Evolutionary conservation across 2,113 vertebrate genomes (phyloP).

Genomic region (Scomber japonicus): DNA sequence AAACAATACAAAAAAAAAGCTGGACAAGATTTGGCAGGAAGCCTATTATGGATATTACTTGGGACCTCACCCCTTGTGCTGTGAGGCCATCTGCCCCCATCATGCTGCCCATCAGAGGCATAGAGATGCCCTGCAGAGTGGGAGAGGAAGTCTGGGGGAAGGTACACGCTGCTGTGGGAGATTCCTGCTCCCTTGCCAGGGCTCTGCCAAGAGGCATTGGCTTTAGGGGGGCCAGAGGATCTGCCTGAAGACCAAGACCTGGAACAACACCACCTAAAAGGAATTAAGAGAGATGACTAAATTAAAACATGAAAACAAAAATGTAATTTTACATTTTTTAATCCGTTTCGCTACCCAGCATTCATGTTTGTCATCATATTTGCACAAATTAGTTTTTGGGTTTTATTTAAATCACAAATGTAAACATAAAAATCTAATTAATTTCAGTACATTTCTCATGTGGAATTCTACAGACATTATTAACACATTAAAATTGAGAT

Average conservation of each 20-base stretch:
- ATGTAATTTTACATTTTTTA: not conserved
- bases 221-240: slow-evolving; percentile 84
- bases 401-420: too few relatives aligned
- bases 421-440: too few relatives aligned
- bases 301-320: not conserved
- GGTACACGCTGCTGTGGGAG: slow-evolving; percentile 75
- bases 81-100: slow-evolving; percentile 83
- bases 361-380: not conserved
- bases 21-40: not conserved
- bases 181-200: slow-evolving; percentile 86
- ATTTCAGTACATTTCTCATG: too few relatives aligned
- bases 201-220: slow-evolving; percentile 73
- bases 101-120: slow-evolving; percentile 84
- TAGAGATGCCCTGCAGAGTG: slow-evolving; percentile 82
- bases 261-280: slow-evolving; percentile 67
- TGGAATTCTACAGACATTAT: not conserved
- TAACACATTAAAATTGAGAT: not conserved
- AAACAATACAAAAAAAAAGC: not conserved
- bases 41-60: not conserved
- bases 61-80: slow-evolving; percentile 84
- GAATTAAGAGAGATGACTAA: not conserved
- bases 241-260: slow-evolving; percentile 82
- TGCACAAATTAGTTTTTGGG: not conserved
- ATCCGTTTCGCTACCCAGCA: not conserved
- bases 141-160: slow-evolving; percentile 84